A percentile compares a stretch with the other conserved stretches of the same genome.
phyloP scores from a whole-genome alignment of 1,140 invertebrate genomes.

The Drosophila pseudoananassae region DNA sequence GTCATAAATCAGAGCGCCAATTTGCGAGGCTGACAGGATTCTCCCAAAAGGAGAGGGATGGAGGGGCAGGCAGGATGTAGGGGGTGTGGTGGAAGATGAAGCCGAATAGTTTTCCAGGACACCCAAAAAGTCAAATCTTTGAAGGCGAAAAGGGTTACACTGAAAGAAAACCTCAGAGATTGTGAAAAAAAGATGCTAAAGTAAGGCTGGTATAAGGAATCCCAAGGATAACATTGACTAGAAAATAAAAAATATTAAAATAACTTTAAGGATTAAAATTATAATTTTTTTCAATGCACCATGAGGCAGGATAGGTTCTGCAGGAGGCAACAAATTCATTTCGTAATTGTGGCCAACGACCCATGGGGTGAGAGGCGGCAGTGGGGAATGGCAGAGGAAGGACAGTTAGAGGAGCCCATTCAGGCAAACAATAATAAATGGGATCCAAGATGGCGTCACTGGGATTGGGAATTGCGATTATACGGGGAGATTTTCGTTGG shows the following conservation, averaged over 20 bases:
- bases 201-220: neutral
- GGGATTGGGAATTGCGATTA: slow-evolving; percentile 50
- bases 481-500: neutral
- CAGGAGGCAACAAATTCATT: slow-evolving; percentile 73
- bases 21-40: slow-evolving; percentile 67
- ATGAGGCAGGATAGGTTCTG: slow-evolving; percentile 17
- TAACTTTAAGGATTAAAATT: neutral
- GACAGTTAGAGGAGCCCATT: slow-evolving; percentile 46
- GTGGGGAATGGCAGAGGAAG: slow-evolving; percentile 1
- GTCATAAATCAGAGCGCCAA: slow-evolving; percentile 81
- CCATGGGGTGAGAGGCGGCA: slow-evolving; percentile 35
- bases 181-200: neutral
- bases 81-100: slow-evolving; percentile 19
- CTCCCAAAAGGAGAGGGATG: slow-evolving; percentile 27
- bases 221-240: neutral
- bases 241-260: neutral
- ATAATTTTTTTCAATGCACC: slow-evolving; percentile 5
- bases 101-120: slow-evolving; percentile 58
- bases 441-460: slow-evolving; percentile 58
- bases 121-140: slow-evolving; percentile 42
- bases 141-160: slow-evolving; percentile 3
- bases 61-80: slow-evolving; percentile 5
- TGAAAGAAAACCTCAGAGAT: neutral
- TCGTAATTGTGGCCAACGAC: slow-evolving; percentile 80
- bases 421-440: slow-evolving; percentile 79